phyloP scores from a whole-genome alignment of 2,113 vertebrate genomes.

The Mola mola region DNA sequence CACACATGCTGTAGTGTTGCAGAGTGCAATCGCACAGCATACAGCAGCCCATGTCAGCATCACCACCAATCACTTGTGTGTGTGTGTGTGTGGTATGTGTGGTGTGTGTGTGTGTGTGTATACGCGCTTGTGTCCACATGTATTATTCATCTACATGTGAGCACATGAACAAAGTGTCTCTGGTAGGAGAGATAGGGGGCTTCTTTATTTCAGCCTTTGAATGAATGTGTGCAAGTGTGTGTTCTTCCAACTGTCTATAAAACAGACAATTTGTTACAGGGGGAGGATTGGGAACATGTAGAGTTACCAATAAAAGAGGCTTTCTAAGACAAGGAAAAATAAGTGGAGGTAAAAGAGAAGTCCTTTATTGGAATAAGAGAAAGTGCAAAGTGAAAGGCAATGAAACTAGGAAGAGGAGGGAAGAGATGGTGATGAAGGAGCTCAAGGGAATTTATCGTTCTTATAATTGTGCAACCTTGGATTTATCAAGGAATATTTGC shows the following conservation, averaged over 20 bases:
- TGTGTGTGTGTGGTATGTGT: slow-evolving; percentile 10
- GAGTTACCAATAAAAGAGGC: slow-evolving; percentile 17
- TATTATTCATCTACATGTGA: slow-evolving; percentile 81
- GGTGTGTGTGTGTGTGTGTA: slow-evolving; percentile 15
- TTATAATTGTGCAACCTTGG: slow-evolving; percentile 57
- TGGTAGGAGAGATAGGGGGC: slow-evolving; percentile 76
- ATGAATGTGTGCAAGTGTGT: slow-evolving; percentile 48
- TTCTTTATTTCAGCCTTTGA: slow-evolving; percentile 72
- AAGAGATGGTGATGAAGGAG: slow-evolving; percentile 16
- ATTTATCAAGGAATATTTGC: slow-evolving; percentile 42
- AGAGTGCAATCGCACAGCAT: slow-evolving; percentile 30
- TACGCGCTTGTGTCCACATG: slow-evolving; percentile 52
- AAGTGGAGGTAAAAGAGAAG: slow-evolving; percentile 32
- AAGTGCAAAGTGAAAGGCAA: slow-evolving; percentile 9
- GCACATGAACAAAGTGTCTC: slow-evolving; percentile 76
- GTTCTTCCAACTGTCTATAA: slow-evolving; percentile 60
- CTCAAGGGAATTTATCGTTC: slow-evolving; percentile 23
- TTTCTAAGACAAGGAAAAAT: slow-evolving; percentile 41
- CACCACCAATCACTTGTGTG: slow-evolving; percentile 21
- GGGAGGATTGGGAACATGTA: slow-evolving; percentile 32
- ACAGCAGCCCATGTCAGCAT: slow-evolving; percentile 66
- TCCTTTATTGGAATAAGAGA: slow-evolving; percentile 23
- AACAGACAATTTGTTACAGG: slow-evolving; percentile 54
- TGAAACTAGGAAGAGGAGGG: slow-evolving; percentile 25
- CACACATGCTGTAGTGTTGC: slow-evolving; percentile 28